Evolutionary conservation across 2,113 vertebrate species (phyloP).

Genomic region (Budorcas taxicolor): DNA sequence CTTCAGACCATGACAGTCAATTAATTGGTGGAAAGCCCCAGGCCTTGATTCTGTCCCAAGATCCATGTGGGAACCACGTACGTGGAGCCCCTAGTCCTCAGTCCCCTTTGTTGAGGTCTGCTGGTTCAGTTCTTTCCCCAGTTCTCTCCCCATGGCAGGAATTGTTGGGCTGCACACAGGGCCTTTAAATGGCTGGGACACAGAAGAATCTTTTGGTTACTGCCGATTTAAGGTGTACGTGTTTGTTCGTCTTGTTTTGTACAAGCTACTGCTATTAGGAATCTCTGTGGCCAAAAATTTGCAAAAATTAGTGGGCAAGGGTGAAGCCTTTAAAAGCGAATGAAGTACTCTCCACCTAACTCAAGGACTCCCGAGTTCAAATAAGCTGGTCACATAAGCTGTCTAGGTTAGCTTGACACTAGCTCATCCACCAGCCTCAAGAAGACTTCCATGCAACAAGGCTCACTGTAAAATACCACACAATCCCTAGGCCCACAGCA

Average conservation of each 20-base stretch:
- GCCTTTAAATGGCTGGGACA: background rate
- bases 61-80: background rate
- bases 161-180: background rate
- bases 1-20: background rate
- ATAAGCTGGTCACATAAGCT: background rate
- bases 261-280: background rate
- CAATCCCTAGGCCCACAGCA: background rate
- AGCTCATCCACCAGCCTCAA: background rate
- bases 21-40: background rate
- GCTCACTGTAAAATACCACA: background rate
- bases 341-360: background rate
- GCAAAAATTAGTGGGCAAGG: background rate
- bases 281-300: background rate
- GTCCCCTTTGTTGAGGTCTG: background rate
- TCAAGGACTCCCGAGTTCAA: background rate
- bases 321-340: background rate
- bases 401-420: background rate
- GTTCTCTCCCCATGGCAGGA: background rate
- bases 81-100: background rate
- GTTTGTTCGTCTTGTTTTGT: background rate
- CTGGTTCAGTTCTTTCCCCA: background rate
- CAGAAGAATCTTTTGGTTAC: background rate
- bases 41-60: background rate
- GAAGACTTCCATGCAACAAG: background rate
- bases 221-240: background rate